phyloP scores from a whole-genome alignment of 2,113 vertebrate species.

The Dolichallabes microphthalmus region DNA sequence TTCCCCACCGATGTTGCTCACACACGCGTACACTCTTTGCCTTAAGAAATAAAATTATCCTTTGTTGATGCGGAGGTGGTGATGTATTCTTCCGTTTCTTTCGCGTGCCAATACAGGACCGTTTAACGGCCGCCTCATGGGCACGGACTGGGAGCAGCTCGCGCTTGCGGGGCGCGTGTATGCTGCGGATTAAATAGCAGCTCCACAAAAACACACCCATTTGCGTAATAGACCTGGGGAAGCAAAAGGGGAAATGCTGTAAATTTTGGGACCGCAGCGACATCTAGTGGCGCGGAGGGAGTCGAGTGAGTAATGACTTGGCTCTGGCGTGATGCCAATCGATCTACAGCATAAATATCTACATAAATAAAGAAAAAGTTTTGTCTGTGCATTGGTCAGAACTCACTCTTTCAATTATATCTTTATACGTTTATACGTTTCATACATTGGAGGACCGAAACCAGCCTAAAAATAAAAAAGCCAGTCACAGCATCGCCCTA shows the following conservation, averaged over 20 bases:
- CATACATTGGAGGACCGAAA: too few relatives aligned
- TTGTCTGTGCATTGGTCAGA: too few relatives aligned
- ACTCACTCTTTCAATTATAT: too few relatives aligned
- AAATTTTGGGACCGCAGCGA: slow-evolving; percentile 39
- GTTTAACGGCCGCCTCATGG: background rate
- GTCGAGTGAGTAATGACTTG: slow-evolving; percentile 10
- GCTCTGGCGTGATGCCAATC: background rate
- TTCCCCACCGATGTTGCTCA: background rate
- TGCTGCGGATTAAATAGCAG: slow-evolving; percentile 2
- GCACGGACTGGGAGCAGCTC: background rate
- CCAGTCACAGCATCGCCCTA: too few relatives aligned
- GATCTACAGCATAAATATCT: background rate
- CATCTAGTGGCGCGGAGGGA: slow-evolving; percentile 37
- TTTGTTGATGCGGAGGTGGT: too few relatives aligned
- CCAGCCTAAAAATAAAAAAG: too few relatives aligned
- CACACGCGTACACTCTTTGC: background rate
- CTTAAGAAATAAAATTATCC: background rate
- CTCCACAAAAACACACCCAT: slow-evolving; percentile 62
- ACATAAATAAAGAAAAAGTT: too few relatives aligned
- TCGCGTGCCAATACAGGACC: background rate
- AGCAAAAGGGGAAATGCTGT: background rate
- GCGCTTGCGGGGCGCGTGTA: background rate
- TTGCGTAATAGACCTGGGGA: background rate
- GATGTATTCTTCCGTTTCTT: background rate
- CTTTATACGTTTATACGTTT: too few relatives aligned